A percentile compares a stretch with the other conserved stretches of the same genome.
These are phyloP conservation scores for Linnaemya tessellans DNA, from an alignment of 2,888 invertebrate genomes.

Conservation along the genomic window DNA sequence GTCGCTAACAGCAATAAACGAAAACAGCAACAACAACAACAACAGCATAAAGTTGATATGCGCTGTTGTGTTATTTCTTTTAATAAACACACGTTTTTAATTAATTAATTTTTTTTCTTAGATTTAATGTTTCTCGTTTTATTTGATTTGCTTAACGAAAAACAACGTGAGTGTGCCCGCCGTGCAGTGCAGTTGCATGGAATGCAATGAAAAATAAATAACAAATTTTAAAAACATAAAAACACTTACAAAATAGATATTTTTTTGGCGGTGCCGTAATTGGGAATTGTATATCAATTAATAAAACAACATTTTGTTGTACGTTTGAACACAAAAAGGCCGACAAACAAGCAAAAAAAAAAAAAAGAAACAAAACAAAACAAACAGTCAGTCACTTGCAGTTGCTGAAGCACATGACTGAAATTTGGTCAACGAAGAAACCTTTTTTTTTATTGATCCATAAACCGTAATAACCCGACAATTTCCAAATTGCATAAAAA, in stretches of 20 bases:
- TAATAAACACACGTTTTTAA: conserved; percentile 42
- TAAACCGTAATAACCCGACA: conserved; percentile 36
- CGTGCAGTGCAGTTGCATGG: conserved; percentile 14
- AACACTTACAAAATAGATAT: conserved; percentile 54
- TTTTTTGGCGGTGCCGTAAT: conserved; percentile 74
- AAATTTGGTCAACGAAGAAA: conserved; percentile 49
- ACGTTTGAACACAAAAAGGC: conserved; percentile 45
- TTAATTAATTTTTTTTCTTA: conserved; percentile 54
- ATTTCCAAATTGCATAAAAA: conserved; percentile 21
- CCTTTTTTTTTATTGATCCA: conserved; percentile 28
- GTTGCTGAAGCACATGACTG: conserved; percentile 17
- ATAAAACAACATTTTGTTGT: conserved; percentile 68
- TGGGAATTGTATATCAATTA: conserved; percentile 74
- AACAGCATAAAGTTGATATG: neutral
- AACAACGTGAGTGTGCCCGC: conserved; percentile 39
- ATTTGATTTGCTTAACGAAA: conserved; percentile 4
- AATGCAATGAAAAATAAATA: neutral
- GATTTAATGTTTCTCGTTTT: conserved; percentile 20
- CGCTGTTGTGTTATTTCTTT: neutral
- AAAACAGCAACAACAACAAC: conserved; percentile 19
- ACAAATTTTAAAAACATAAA: conserved; percentile 20
- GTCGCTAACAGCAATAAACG: conserved; percentile 3
- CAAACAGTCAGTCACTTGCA: neutral
- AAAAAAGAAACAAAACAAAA: too few relatives aligned
- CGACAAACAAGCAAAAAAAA: conserved; percentile 36